Percentiles rank a stretch among this genome's conserved stretches.
Conservation (phyloP, 2,113 vertebrate genomes). For the Hyperoodon ampullatus region DNA sequence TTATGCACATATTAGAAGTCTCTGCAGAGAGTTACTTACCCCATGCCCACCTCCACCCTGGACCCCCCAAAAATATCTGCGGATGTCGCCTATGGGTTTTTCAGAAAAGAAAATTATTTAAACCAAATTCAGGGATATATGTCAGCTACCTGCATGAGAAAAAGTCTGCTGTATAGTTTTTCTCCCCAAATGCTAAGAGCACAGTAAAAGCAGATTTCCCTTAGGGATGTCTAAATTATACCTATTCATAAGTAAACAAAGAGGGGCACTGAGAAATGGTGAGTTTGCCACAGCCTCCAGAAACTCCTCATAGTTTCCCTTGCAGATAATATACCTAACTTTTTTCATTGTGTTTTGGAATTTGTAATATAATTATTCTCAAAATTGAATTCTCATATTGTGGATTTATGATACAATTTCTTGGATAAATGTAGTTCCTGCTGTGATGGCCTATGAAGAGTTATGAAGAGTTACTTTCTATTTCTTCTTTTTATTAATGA, state of each 20-base stretch:
- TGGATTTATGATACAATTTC: neutral
- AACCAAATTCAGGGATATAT: neutral
- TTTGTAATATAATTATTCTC: neutral
- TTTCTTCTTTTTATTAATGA: neutral
- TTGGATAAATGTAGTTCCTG: neutral
- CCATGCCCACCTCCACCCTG: neutral
- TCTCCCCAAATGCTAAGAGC: neutral
- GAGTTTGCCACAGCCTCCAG: rapidly evolving
- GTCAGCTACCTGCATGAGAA: neutral
- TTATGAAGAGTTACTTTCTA: neutral
- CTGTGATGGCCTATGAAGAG: neutral
- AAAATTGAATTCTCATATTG: neutral
- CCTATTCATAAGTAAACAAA: neutral
- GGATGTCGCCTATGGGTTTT: neutral
- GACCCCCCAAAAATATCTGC: neutral
- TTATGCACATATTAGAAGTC: neutral
- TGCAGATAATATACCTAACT: neutral
- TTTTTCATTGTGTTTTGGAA: neutral
- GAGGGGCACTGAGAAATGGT: neutral
- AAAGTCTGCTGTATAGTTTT: neutral
- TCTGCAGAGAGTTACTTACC: neutral
- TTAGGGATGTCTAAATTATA: neutral
- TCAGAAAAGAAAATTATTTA: slow-evolving; percentile 46
- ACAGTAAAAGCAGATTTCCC: neutral
- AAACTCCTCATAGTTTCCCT: neutral